Conservation (phyloP, 2,888 invertebrate species). For the Thymelicus sylvestris region DNA sequence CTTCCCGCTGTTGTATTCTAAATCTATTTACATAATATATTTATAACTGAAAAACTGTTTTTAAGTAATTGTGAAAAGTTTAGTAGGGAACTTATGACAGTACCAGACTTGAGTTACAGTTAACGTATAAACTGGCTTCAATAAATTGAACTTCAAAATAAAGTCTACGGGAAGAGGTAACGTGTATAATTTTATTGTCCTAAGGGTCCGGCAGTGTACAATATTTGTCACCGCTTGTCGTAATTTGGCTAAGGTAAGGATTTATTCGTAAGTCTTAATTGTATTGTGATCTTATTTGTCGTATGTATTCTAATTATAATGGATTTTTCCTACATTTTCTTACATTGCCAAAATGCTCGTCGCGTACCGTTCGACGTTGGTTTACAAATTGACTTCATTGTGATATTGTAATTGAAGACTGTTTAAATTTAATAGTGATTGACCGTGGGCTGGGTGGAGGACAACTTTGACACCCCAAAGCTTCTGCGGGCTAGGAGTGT, state of each 20-base stretch:
- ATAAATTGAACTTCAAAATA: not conserved
- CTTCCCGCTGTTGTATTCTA: not conserved
- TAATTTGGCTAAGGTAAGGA: slow-evolving; percentile 71
- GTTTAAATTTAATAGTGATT: slow-evolving; percentile 49
- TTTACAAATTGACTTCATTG: slow-evolving; percentile 56
- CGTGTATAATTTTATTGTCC: slow-evolving; percentile 30
- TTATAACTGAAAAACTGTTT: not conserved
- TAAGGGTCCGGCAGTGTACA: slow-evolving; percentile 56
- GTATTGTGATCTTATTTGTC: slow-evolving; percentile 80
- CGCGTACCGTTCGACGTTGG: slow-evolving; percentile 60
- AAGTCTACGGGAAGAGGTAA: slow-evolving; percentile 5
- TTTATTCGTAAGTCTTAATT: slow-evolving; percentile 79
- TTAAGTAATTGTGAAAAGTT: no score
- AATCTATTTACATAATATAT: not conserved
- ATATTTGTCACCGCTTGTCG: slow-evolving; percentile 61
- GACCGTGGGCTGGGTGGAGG: slow-evolving; percentile 58
- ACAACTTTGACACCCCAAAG: slow-evolving; percentile 9
- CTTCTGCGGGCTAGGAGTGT: not conserved
- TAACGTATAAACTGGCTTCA: no score
- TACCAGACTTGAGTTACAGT: no score
- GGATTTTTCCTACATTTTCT: slow-evolving; percentile 60
- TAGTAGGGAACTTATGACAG: no score
- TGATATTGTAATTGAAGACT: slow-evolving; percentile 68
- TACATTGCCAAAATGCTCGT: slow-evolving; percentile 70
- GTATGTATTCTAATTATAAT: slow-evolving; percentile 57